Evolutionary conservation across 2,888 invertebrate species (phyloP), one percentile per base, ranked within the genome.

Genomic region (Steinernema hermaphroditum): DNA sequence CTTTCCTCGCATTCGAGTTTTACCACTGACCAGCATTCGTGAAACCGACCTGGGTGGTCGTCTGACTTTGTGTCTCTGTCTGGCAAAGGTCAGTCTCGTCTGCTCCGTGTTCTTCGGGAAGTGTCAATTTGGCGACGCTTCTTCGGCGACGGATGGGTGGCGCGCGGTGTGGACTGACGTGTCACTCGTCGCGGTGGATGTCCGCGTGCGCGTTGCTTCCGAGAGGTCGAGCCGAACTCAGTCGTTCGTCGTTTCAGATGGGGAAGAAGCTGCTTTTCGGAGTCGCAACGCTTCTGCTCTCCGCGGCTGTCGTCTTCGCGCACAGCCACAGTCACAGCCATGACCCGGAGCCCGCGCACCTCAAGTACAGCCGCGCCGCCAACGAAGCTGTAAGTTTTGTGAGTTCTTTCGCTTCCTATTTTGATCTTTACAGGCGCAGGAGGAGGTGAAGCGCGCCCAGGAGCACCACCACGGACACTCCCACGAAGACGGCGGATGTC

Each of bases 311-410:
- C 19, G 41, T 71, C 6, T 54, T 54, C 49, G 24, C 73, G 14
- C 19, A 24, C 16, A 24, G 29, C 62, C 29, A 29, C 24, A 29
- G 62, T 9, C 77, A 77, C 62, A 27, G 54, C 24, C 84, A 83
- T 49, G 50, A 68, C 27, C 80, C 81, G 32, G 84, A 84, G 68
- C 74, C 84, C 4, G 78, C 83, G 6, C 85, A 85, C 75, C 68
- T 80, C 70, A 85, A 85, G 72, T 85, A 85, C 72, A 76, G 78
- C 0, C 75, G 79, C 16, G 83, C 84, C 69, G 81, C 83, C 69
- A 85, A 85, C 74, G 85, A 85, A 73, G 77, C 77, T 71, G 82
- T 76, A 62, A 29, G 75, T 41, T 34, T 14, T 22, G 12, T 27
- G 19, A 41, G n/a, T 32, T 14, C 41, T 70, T 70, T 41, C 16